Evolutionary conservation across 2,888 invertebrate species (phyloP), one percentile per base, ranked within the genome.

Genomic region (Pollenia angustigena): DNA sequence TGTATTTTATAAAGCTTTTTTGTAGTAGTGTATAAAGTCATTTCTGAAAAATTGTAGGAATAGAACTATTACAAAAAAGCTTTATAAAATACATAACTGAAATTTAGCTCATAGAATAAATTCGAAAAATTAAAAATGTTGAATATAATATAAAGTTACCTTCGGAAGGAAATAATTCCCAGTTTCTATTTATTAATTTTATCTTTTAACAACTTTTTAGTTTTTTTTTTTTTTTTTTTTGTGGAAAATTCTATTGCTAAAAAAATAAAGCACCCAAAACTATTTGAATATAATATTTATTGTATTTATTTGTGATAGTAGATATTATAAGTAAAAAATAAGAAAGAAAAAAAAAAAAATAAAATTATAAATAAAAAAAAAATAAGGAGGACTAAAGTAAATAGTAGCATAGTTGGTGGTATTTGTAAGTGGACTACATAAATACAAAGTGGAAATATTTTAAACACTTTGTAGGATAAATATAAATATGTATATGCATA

Each of bases 401-500:
- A 78, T 84, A 78, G 78, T 84, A 71, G 58, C 44, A 56, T 72
- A 58, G 18, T 84, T 84, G 84, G 79, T 84, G 79, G 72, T 79
- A 84, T 60, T 32, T 79, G 72, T 76, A 84, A 79, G 62, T 78
- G 78, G 58, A 78, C 71, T 83, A 83, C 58, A 40, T 79, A 78
- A 52, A 83, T 83, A 60, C 42, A 80, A 79, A 79, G 66, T 79
- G 79, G 60, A 72, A 82, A 52, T 12, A 69, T 44, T 64, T 71
- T 71, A 42, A 83, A 83, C 83, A 71, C 60, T 54, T 48, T 76
- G 23, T 76, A 75, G 58, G 44, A 74, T 75, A 75, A 23, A 66
- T 58, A 72, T 72, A 54, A 32, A 32, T 23, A 4, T 16, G 42
- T 54, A 44, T 32, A 46, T 46, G 23, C 46, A 16, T 62, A 40